Evolutionary conservation across 2,888 invertebrate genomes (phyloP).

Genomic region (Lepidocyrtinus sp.): DNA sequence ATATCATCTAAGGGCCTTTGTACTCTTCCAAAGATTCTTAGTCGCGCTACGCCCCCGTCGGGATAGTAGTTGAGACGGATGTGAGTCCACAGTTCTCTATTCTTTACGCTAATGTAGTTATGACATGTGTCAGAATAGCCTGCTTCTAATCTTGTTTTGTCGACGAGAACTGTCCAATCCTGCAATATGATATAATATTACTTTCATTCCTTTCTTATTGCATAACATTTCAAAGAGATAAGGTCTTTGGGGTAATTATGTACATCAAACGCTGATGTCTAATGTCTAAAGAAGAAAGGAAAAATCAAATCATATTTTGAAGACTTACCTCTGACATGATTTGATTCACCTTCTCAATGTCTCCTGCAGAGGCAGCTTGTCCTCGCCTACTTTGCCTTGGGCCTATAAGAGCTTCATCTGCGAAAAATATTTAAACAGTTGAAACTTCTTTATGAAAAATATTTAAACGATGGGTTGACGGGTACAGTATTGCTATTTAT

Average conservation of each 20-base stretch:
- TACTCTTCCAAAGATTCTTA: conserved; percentile 77
- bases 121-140: conserved; percentile 77
- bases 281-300: too few relatives aligned
- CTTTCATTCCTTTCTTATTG: too few relatives aligned
- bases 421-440: background rate
- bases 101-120: conserved; percentile 76
- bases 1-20: conserved; percentile 71
- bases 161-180: conserved; percentile 77
- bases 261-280: background rate
- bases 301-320: too few relatives aligned
- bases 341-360: conserved; percentile 29
- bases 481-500: too few relatives aligned
- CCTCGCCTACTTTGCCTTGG: conserved; percentile 73
- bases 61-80: conserved; percentile 78
- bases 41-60: conserved; percentile 79
- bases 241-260: background rate
- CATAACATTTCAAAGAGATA: background rate
- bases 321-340: conserved; percentile 39
- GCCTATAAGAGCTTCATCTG: conserved; percentile 74
- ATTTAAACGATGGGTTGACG: too few relatives aligned
- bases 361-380: conserved; percentile 41
- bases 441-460: too few relatives aligned
- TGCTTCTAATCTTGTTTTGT: conserved; percentile 75
- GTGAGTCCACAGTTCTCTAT: conserved; percentile 76
- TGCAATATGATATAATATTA: too few relatives aligned